Conservation (phyloP, 2,797 vertebrate species). For the Pangasius mekongensis region DNA sequence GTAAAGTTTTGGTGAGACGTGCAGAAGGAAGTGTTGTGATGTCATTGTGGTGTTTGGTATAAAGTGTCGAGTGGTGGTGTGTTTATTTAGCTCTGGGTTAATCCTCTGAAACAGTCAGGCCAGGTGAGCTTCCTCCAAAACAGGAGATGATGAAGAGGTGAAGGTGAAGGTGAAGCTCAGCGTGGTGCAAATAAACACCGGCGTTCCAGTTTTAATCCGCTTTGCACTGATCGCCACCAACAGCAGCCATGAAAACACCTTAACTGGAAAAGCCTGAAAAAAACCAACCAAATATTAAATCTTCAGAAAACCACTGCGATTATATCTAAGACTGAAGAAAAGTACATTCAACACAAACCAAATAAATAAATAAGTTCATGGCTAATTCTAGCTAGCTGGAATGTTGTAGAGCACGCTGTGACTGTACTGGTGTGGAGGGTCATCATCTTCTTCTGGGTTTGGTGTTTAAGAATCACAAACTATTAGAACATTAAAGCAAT, state of each 20-base stretch:
- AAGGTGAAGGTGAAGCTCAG: constrained; percentile 10
- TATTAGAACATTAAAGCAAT: background rate
- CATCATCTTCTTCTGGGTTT: background rate
- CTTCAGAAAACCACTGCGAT: background rate
- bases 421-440: background rate
- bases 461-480: background rate
- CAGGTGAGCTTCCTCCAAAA: constrained; percentile 25
- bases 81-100: constrained; percentile 17
- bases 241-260: background rate
- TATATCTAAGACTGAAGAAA: background rate
- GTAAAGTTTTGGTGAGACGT: too few species aligned
- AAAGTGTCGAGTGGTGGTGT: background rate
- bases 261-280: too few species aligned
- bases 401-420: background rate
- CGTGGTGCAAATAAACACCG: background rate
- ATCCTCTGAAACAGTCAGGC: constrained; percentile 15
- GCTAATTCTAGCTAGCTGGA: too few species aligned
- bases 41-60: background rate
- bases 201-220: constrained; percentile 17
- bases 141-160: constrained; percentile 1
- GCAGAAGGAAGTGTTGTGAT: background rate
- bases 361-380: background rate
- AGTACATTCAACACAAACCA: background rate
- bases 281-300: background rate
- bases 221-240: constrained; percentile 8